phyloP scores from a whole-genome alignment of 2,797 vertebrate species.

The Aphelocoma californica region DNA sequence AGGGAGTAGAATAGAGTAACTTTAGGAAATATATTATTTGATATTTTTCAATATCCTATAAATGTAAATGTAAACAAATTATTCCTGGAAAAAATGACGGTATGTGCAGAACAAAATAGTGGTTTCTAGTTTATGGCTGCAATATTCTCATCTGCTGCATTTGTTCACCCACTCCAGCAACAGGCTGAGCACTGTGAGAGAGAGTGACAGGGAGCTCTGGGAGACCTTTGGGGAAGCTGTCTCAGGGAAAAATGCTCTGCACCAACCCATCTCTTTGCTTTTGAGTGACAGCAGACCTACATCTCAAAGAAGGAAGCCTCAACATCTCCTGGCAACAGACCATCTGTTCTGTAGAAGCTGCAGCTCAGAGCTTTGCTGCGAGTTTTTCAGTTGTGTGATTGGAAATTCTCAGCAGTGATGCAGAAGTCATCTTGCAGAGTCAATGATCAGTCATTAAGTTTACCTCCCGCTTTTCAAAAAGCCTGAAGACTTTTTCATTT shows the following conservation, averaged over 20 bases:
- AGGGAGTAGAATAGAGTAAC: background rate
- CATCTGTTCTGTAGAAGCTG: background rate
- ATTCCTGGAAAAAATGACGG: background rate
- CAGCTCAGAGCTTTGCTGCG: background rate
- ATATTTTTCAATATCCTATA: constrained; percentile 28
- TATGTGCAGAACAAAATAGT: background rate
- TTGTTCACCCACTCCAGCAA: background rate
- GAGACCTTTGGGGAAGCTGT: background rate
- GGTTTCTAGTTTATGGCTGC: background rate
- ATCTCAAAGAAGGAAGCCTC: background rate
- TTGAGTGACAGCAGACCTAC: background rate
- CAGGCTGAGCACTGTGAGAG: background rate
- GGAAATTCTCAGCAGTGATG: background rate
- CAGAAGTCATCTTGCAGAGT: background rate
- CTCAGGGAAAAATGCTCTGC: background rate
- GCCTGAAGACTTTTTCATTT: background rate
- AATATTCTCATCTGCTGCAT: background rate
- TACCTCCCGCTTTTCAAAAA: background rate
- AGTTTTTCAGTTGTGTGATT: background rate
- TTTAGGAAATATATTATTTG: background rate
- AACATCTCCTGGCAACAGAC: background rate
- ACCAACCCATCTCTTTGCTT: background rate
- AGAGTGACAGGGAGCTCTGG: background rate
- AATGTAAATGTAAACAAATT: constrained; percentile 47
- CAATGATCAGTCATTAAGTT: background rate